Percentiles rank a stretch among this genome's conserved stretches.
phyloP scores from a whole-genome alignment of 2,113 vertebrate species.

The Bufo bufo region DNA sequence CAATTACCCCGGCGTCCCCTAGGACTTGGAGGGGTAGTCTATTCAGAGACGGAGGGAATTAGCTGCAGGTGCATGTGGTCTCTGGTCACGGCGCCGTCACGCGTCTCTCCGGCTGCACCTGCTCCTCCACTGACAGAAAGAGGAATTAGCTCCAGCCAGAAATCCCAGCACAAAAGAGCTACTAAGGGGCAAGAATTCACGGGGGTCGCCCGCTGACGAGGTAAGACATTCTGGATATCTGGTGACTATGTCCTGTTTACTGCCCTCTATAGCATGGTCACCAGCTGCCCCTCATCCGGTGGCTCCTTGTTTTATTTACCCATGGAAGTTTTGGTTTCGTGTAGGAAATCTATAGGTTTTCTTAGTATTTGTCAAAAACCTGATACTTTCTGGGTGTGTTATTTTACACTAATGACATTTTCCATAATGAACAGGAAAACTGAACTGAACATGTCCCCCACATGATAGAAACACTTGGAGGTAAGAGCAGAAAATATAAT shows the following conservation, averaged over 20 bases:
- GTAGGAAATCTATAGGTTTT: neutral
- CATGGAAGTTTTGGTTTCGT: neutral
- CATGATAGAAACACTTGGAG: too few species aligned
- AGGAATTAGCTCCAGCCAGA: neutral
- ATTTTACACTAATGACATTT: too few species aligned
- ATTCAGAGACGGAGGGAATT: neutral
- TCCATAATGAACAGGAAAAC: too few species aligned
- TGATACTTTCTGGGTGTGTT: too few species aligned
- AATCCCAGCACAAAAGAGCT: slow-evolving; percentile 8
- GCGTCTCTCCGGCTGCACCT: slow-evolving; percentile 27
- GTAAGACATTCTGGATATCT: neutral
- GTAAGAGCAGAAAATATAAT: too few species aligned
- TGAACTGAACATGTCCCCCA: too few species aligned
- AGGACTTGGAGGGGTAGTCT: neutral
- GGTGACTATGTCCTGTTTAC: neutral
- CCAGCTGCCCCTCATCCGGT: neutral
- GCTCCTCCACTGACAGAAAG: slow-evolving; percentile 10
- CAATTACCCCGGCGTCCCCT: neutral
- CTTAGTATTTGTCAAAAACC: neutral
- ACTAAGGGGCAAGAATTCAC: neutral
- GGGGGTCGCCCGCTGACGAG: neutral
- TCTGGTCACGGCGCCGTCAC: neutral
- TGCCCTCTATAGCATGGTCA: neutral
- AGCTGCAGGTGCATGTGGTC: slow-evolving; percentile 8
- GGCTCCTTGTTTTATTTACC: neutral